A percentile compares a stretch with the other conserved stretches of the same genome.
Evolutionary conservation across 2,797 vertebrate species (phyloP).

Genomic region (Strix occidentalis): DNA sequence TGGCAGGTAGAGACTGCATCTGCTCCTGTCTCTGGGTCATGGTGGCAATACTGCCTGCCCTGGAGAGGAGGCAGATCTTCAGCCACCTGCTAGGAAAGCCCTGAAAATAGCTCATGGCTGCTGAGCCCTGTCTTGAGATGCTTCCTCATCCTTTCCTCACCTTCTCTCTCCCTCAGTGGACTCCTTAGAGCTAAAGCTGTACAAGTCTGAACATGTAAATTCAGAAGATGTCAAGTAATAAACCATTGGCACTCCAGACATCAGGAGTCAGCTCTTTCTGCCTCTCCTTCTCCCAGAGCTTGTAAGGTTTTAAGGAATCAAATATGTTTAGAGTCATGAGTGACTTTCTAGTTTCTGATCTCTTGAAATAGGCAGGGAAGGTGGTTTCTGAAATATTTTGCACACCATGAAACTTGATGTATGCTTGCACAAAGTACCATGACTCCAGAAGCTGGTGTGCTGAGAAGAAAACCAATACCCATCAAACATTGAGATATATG

Average conservation of each 20-base stretch:
- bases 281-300: not conserved
- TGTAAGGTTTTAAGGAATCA: accelerated
- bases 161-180: not conserved
- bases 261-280: not conserved
- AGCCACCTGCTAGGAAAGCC: not conserved
- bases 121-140: not conserved
- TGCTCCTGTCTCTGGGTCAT: not conserved
- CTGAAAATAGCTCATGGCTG: not conserved
- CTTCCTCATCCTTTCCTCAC: not conserved
- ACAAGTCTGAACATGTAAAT: not conserved
- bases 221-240: not conserved
- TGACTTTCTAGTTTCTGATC: not conserved
- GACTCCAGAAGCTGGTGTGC: not conserved
- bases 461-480: not conserved
- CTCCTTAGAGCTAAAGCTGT: not conserved
- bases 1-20: not conserved
- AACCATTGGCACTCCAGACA: not conserved
- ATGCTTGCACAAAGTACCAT: not conserved
- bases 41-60: not conserved
- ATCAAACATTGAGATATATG: not conserved
- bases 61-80: not conserved
- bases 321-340: accelerated
- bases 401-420: accelerated
- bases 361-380: not conserved
- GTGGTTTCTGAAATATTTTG: not conserved